These are phyloP conservation scores for Neogale vison DNA, from an alignment of 2,113 vertebrate species.

Conservation along the genomic window DNA sequence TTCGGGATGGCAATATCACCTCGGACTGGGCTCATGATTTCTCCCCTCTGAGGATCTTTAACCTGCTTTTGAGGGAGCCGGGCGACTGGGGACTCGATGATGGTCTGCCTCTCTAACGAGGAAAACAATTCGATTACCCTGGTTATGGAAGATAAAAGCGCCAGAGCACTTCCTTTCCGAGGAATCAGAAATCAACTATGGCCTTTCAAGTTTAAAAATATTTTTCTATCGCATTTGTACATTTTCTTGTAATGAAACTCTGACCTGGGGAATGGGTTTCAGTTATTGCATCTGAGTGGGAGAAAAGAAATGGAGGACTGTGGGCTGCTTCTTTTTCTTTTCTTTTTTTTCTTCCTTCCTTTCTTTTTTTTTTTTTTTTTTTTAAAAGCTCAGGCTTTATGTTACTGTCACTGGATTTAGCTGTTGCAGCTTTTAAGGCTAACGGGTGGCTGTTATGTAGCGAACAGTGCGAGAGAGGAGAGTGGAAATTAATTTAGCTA, in stretches of 20 bases:
- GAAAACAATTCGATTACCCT: background rate
- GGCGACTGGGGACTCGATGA: background rate
- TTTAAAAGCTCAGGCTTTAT: constrained; percentile 46
- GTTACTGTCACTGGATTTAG: constrained; percentile 58
- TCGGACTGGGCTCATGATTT: accelerated
- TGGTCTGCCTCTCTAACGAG: background rate
- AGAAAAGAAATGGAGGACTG: constrained; percentile 28
- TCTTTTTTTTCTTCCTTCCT: accelerated
- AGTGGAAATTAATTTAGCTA: constrained; percentile 76
- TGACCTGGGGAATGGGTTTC: constrained; percentile 75
- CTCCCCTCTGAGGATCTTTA: background rate
- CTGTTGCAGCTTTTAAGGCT: constrained; percentile 75
- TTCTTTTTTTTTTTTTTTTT: background rate
- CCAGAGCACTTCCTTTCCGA: background rate
- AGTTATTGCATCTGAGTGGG: constrained; percentile 32
- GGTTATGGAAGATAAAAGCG: background rate
- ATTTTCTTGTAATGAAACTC: constrained; percentile 75
- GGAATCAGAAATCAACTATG: constrained; percentile 67
- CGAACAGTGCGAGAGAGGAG: constrained; percentile 43
- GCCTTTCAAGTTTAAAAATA: constrained; percentile 58
- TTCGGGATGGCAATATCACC: background rate
- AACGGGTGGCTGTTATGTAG: constrained; percentile 67
- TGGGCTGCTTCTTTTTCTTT: background rate
- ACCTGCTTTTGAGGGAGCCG: background rate
- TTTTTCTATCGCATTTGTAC: constrained; percentile 56